A percentile compares a stretch with the other conserved stretches of the same genome.
Conservation (phyloP, 1,140 invertebrate species). For the Pteromalus puparum region DNA sequence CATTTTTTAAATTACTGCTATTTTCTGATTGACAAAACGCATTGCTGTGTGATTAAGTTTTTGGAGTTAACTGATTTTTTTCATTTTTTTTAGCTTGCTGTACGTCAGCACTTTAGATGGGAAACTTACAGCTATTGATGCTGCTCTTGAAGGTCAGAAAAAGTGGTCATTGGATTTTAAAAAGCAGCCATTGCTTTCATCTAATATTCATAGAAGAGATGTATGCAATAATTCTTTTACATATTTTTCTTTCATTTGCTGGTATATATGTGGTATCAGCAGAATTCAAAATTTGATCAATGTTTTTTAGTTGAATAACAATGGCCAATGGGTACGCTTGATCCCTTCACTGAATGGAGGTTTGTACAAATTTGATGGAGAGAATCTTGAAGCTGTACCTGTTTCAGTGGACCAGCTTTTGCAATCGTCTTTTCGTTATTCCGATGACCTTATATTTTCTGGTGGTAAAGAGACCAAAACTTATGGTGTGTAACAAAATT, state of each 20-base stretch:
- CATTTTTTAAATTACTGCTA: too few relatives aligned
- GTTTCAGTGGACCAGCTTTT: slow-evolving; percentile 90
- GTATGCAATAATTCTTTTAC: slow-evolving; percentile 71
- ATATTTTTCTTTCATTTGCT: not conserved
- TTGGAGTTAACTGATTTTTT: not conserved
- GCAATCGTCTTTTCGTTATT: slow-evolving; percentile 88
- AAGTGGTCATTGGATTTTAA: slow-evolving; percentile 86
- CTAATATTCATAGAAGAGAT: slow-evolving; percentile 89
- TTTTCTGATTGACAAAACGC: too few relatives aligned
- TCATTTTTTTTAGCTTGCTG: slow-evolving; percentile 79
- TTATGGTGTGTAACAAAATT: slow-evolving; percentile 71
- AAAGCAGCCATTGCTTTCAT: slow-evolving; percentile 85
- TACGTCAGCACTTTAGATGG: slow-evolving; percentile 94
- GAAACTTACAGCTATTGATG: slow-evolving; percentile 85
- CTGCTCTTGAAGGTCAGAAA: slow-evolving; percentile 80
- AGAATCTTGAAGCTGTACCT: slow-evolving; percentile 90
- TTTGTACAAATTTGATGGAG: slow-evolving; percentile 93
- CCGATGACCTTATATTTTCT: slow-evolving; percentile 90
- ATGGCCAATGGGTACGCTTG: slow-evolving; percentile 89
- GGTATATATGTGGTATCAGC: not conserved
- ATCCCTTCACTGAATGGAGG: slow-evolving; percentile 94
- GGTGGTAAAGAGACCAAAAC: slow-evolving; percentile 84
- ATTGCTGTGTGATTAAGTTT: too few relatives aligned
- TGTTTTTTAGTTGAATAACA: slow-evolving; percentile 83
- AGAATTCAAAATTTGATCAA: not conserved